phyloP scores from a whole-genome alignment of 2,888 invertebrate genomes.

The Coenonympha arcania region DNA sequence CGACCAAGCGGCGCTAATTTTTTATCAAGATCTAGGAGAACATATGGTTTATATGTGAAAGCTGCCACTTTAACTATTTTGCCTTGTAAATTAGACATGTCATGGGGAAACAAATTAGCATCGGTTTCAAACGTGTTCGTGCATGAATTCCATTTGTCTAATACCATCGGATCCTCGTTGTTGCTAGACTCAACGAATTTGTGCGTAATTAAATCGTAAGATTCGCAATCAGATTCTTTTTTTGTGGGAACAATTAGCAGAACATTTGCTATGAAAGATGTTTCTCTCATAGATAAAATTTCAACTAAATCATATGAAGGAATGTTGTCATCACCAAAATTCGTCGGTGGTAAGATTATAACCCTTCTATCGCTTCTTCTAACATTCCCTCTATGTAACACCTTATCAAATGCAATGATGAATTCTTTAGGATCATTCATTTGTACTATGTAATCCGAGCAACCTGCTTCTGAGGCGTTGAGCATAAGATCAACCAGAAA shows the following conservation, averaged over 20 bases:
- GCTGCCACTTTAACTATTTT: conserved; percentile 67
- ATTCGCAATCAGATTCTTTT: conserved; percentile 32
- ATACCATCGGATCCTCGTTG: conserved; percentile 38
- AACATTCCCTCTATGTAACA: conserved; percentile 47
- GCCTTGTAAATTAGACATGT: conserved; percentile 60
- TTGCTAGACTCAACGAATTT: conserved; percentile 51
- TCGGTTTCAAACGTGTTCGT: conserved; percentile 42
- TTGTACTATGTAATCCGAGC: conserved; percentile 62
- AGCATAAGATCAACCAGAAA: conserved; percentile 40
- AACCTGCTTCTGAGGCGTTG: conserved; percentile 57
- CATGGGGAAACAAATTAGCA: conserved; percentile 62
- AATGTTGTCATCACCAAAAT: conserved; percentile 24
- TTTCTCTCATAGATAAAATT: conserved; percentile 46
- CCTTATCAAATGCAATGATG: conserved; percentile 54
- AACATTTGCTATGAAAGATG: conserved; percentile 51
- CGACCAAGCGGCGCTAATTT: conserved; percentile 45
- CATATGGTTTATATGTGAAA: conserved; percentile 77
- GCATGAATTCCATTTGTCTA: conserved; percentile 62
- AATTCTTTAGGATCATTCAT: conserved; percentile 50
- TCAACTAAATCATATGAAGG: conserved; percentile 30
- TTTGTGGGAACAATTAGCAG: conserved; percentile 41
- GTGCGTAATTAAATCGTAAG: conserved; percentile 57
- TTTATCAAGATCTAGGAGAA: conserved; percentile 58
- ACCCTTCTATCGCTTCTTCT: conserved; percentile 65
- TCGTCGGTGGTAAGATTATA: conserved; percentile 48